Percentiles rank a stretch among this genome's conserved stretches.
Conservation (phyloP, 2,113 vertebrate species). For the Cyanistes caeruleus region DNA sequence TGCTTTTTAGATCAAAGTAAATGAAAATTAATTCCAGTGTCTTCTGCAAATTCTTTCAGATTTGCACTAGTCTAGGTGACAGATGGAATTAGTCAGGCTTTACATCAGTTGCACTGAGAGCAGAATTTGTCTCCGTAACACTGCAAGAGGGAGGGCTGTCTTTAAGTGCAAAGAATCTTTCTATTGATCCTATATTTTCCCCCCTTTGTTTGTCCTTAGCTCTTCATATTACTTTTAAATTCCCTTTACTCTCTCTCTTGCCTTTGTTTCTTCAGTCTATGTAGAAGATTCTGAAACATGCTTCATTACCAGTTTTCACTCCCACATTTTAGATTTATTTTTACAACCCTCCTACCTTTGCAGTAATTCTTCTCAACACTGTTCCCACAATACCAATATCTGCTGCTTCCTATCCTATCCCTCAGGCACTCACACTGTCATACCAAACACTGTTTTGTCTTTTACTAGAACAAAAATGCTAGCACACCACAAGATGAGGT, state of each 20-base stretch:
- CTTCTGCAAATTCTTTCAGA: background rate
- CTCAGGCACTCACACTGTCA: background rate
- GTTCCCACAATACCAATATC: background rate
- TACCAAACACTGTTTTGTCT: background rate
- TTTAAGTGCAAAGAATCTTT: background rate
- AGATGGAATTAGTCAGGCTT: constrained; percentile 27
- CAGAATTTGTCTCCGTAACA: background rate
- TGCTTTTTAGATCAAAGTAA: background rate
- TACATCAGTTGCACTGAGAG: background rate
- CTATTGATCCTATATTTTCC: rapidly evolving
- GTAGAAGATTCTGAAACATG: background rate
- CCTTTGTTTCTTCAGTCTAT: background rate
- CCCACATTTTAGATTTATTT: constrained; percentile 25
- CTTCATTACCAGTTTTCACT: background rate
- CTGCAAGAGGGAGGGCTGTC: background rate
- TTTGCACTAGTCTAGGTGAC: background rate
- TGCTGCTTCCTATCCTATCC: background rate
- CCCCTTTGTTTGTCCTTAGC: background rate
- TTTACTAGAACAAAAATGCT: background rate
- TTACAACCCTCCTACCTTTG: background rate
- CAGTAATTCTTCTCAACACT: background rate
- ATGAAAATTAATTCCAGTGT: background rate
- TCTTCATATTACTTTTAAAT: background rate
- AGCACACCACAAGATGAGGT: background rate
- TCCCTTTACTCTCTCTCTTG: background rate